phyloP scores from a whole-genome alignment of 2,113 vertebrate species.

The Picathartes gymnocephalus region DNA sequence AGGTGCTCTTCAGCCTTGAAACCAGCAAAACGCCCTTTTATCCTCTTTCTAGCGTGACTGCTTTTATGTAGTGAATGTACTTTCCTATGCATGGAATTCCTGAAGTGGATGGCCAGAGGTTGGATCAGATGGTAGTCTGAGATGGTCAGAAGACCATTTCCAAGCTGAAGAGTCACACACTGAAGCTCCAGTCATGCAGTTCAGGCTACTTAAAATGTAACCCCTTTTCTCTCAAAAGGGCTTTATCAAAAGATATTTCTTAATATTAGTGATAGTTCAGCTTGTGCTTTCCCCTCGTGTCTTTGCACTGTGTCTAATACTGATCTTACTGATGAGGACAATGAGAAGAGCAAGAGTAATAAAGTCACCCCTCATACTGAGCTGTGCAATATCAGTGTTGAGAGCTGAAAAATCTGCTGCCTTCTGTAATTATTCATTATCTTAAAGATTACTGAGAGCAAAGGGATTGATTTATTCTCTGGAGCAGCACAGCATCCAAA shows the following conservation, averaged over 20 bases:
- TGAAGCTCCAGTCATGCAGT: neutral
- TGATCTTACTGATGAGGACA: neutral
- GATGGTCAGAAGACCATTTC: neutral
- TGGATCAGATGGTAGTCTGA: neutral
- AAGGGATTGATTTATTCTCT: neutral
- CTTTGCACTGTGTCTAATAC: neutral
- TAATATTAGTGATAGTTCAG: neutral
- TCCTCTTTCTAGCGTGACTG: neutral
- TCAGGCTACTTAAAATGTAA: neutral
- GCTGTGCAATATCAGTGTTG: neutral
- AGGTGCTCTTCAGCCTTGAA: neutral
- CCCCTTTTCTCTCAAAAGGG: neutral
- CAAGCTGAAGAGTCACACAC: neutral
- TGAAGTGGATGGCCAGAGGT: neutral
- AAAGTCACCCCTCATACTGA: neutral
- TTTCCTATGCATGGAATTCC: neutral
- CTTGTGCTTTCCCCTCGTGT: accelerated
- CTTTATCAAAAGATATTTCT: neutral
- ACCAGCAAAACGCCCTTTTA: neutral
- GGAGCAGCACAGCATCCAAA: neutral
- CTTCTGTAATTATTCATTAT: neutral
- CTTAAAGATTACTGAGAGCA: neutral
- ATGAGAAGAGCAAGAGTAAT: neutral
- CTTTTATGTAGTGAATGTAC: neutral
- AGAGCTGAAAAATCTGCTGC: neutral